Base-by-base conservation (phyloP, 2,113 vertebrate genomes). In the Stigmatopora argus region DNA sequence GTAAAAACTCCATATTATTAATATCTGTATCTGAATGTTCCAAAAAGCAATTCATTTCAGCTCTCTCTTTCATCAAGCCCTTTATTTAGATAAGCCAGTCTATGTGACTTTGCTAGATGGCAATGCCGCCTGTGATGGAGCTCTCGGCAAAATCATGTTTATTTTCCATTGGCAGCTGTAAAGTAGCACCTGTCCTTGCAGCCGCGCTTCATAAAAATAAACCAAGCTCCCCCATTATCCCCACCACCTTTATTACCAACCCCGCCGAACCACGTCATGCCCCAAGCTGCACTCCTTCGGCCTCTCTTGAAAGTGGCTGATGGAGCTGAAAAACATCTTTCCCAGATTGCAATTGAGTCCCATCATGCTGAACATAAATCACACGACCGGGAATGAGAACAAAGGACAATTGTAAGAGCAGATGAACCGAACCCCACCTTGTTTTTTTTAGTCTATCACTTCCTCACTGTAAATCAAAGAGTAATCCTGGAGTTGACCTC, bases 391-490 rank as follows among this genome's bases (percentile, higher is more conserved):
- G 59, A 56, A 8, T 21, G 21, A 19, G 59, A 61, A 61, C 41
- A 60, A 60, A 41, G 59, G 23, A 13, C 53, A 34, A 56, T 23
- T 17, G 53, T 23, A 34, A 56, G 23, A 23, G 23, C 23, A 23
- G 23, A 31, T 31, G 26, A 56, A 31, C 53, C 23, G 2, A 45
- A 45, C n/a, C 19, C 12, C 38, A 9, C 38, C 34, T n/a, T 10
- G 5, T 6, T 0, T 18, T 56, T 34, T 56, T 34, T 57, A 60
- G 4, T 38, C 10, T 12, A 45, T 45, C 41, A 23, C 59, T 61
- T 61, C 59, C 41, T 61, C 38, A 46, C 59, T 61, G 59, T 61
- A 45, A 61, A 61, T 61, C 59, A 61, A 61, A 7, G n/a, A 45
- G 13, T 23, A 23, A 45, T 41, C 34, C 57, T 35, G 17, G 41